Evolutionary conservation across 2,113 vertebrate genomes (phyloP), one percentile per base, ranked within the genome.

Genomic region (Ardeotis arabs): DNA sequence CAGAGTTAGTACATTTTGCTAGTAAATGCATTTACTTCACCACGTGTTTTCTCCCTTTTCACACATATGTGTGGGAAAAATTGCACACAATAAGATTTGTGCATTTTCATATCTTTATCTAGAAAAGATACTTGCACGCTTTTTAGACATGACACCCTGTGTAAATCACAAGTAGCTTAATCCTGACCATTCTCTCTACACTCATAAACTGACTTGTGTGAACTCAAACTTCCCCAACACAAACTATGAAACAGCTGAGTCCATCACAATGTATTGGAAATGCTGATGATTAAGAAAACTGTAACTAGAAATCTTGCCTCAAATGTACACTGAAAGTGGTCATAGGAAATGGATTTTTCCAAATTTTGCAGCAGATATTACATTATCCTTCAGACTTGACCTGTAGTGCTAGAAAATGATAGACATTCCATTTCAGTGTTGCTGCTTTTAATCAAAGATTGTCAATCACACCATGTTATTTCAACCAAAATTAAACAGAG

Each of bases 371-470:
- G 33, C 18, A 91, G 41, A 39, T 45, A 72, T 35, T 91, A n/a
- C 56, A 27, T 84, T 82, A 62, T 22, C 25, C 59, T 73, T 44
- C 47, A 80, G 68, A 29, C 18, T 20, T 84, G 55, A 89, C 28
- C 44, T 75, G 52, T 76, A 47, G 49, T 4, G 9, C 45, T 55
- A 66, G 58, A 52, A 67, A 70, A 87, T 85, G 55, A 90, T 9
- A 68, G 56, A 75, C 28, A 67, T 70, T 87, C 64, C 20, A 27
- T 84, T 81, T 87, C 50, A 93, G 35, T 41, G 50, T 69, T 93
- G 47, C 50, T 74, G 25, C 53, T 90, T 96, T 97, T 96, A 95
- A 94, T 94, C 92, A 94, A 87, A 76, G 41, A 23, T 82, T 92
- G 53, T 84, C 92, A 93, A 60, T 96, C 94, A 88, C 45, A 53